Evolutionary conservation across 2,888 invertebrate species (phyloP).

Genomic region (Drosophila niveifrons): DNA sequence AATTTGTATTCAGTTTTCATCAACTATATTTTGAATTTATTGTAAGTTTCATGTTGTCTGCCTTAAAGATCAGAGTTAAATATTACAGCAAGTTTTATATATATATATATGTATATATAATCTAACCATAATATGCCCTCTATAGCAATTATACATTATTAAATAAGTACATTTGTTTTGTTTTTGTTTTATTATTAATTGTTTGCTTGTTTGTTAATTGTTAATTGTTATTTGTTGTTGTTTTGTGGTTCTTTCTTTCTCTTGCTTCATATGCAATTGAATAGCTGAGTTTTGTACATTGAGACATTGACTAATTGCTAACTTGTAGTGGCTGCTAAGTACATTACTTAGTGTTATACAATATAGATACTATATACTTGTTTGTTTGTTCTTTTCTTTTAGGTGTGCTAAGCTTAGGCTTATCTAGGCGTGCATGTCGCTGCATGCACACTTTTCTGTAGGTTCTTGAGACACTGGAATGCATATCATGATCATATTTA

Average conservation of each 20-base stretch:
- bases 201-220: background rate
- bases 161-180: conserved; percentile 49
- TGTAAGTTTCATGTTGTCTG: conserved; percentile 64
- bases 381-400: conserved; percentile 8
- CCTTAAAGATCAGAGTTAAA: conserved; percentile 68
- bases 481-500: conserved; percentile 52
- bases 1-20: conserved; percentile 36
- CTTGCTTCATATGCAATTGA: conserved; percentile 24
- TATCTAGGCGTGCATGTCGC: conserved; percentile 44
- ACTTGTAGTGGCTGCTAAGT: conserved; percentile 50
- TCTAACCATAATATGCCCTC: conserved; percentile 53
- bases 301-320: conserved; percentile 73
- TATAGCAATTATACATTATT: conserved; percentile 35
- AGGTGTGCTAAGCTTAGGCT: conserved; percentile 59
- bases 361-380: conserved; percentile 48
- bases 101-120: conserved; percentile 12
- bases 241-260: conserved; percentile 51
- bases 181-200: conserved; percentile 8
- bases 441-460: conserved; percentile 21
- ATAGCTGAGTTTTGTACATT: conserved; percentile 69
- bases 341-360: conserved; percentile 44
- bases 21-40: conserved; percentile 70
- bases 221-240: conserved; percentile 16
- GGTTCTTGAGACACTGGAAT: conserved; percentile 76
- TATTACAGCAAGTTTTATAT: conserved; percentile 69